Evolutionary conservation across 2,888 invertebrate species (phyloP).

Genomic region (Volucella inanis): DNA sequence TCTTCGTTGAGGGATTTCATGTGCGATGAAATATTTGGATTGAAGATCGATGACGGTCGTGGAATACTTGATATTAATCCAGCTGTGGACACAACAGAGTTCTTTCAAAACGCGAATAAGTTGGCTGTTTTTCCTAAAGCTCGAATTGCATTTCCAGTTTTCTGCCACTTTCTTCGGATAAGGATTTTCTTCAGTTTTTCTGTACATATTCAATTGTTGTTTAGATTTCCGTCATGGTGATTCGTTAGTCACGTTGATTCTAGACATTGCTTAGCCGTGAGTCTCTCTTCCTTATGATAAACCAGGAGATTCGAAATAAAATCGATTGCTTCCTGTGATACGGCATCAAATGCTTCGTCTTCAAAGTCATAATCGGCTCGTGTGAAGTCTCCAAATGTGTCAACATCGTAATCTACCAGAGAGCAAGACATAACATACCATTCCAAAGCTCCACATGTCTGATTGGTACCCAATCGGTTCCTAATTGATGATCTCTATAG

Average conservation of each 20-base stretch:
- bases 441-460: constrained; percentile 98
- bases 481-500: constrained; percentile 95
- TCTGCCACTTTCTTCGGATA: constrained; percentile 93
- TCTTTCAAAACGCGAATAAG: constrained; percentile 87
- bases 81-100: constrained; percentile 84
- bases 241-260: too few species aligned
- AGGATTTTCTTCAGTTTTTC: constrained; percentile 92
- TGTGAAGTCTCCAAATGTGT: constrained; percentile 94
- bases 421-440: constrained; percentile 95
- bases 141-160: constrained; percentile 91
- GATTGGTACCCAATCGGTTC: constrained; percentile 92
- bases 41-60: constrained; percentile 81
- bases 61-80: constrained; percentile 82
- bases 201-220: constrained; percentile 89
- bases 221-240: constrained; percentile 85
- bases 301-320: constrained; percentile 91
- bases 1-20: too few species aligned
- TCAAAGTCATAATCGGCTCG: constrained; percentile 95
- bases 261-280: constrained; percentile 90
- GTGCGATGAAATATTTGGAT: constrained; percentile 76
- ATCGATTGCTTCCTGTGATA: constrained; percentile 93
- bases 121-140: constrained; percentile 90
- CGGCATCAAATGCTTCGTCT: constrained; percentile 92
- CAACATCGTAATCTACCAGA: constrained; percentile 93
- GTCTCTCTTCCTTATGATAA: constrained; percentile 88